Base-by-base conservation (phyloP, 2,888 invertebrate genomes). In the Monochamus alternatus region DNA sequence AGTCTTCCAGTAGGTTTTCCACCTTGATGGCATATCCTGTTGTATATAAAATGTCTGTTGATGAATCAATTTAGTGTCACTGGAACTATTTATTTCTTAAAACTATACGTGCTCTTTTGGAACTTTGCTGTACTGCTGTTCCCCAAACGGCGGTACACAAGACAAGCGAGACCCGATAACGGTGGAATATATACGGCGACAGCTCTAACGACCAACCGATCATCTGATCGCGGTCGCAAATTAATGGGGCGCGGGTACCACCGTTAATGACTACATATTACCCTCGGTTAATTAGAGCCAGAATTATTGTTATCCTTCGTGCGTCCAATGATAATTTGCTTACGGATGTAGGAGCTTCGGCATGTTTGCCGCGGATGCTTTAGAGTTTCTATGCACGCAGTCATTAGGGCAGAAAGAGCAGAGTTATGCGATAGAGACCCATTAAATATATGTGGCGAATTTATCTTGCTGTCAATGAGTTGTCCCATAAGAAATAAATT, bases 201-300 rank as follows among this genome's bases (percentile, higher is more conserved):
- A 81, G 76, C 78, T 75, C 79, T 81, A 82, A 82, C 82, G 82
- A 81, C 81, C 77, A 79, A 78, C 81, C 79, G 82, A 81, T 82
- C 80, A 82, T 81, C 82, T 81, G 82, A 82, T 82, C 79, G 79
- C 71, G 75, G 72, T 71, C 74, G 68, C 76, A 76, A 82, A 82
- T 81, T 81, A 81, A 82, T 81, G 81, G 75, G 72, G 77, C 68
- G 77, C 68, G 76, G 79, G 77, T 79, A 75, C 71, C 74, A 68
- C 73, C 63, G 76, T 75, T 78, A 78, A 78, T 77, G 75, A 76
- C 78, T 76, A 75, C 78, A 75, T 78, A 77, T 78, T 78, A 55
- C 75, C 68, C 68, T 65, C 75, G 75, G 74, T 76, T 78, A 78
- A 78, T 78, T 76, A 75, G 69, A 9, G 44, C 22, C 22, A 62